These are phyloP conservation scores for Anhinga rufa DNA, from an alignment of 2,113 vertebrate species.

Conservation along the genomic window DNA sequence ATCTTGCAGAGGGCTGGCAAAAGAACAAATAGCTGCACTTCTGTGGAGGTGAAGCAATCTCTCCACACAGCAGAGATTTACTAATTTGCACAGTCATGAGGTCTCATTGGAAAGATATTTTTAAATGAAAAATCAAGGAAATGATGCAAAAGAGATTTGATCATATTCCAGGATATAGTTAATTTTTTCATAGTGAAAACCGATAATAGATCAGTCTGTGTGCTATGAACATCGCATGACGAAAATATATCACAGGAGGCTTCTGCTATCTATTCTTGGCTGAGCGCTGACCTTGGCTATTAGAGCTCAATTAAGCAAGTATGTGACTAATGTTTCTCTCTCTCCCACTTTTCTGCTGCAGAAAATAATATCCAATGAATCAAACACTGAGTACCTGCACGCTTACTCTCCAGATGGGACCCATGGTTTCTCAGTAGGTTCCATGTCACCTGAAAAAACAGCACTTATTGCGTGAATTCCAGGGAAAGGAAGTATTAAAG, in stretches of 20 bases:
- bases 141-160: slow-evolving; percentile 24
- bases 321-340: background rate
- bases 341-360: background rate
- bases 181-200: slow-evolving; percentile 22
- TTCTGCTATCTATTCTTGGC: background rate
- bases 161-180: slow-evolving; percentile 8
- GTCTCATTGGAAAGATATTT: slow-evolving; percentile 30
- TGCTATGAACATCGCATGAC: background rate
- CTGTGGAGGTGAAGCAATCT: background rate
- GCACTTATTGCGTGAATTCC: background rate
- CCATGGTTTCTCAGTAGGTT: background rate
- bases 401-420: background rate
- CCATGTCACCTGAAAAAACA: background rate
- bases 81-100: slow-evolving; percentile 17
- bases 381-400: background rate
- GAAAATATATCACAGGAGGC: slow-evolving; percentile 8
- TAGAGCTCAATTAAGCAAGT: slow-evolving; percentile 37
- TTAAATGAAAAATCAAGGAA: slow-evolving; percentile 36
- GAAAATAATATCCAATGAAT: background rate
- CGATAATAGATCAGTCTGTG: slow-evolving; percentile 14
- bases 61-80: background rate
- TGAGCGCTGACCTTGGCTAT: slow-evolving; percentile 40
- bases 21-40: slow-evolving; percentile 2
- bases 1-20: background rate
- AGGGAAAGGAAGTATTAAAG: background rate